A percentile compares a stretch with the other conserved stretches of the same genome.
These are phyloP conservation scores for Chelonus formosanus DNA, from an alignment of 2,888 invertebrate genomes.

Conservation along the genomic window DNA sequence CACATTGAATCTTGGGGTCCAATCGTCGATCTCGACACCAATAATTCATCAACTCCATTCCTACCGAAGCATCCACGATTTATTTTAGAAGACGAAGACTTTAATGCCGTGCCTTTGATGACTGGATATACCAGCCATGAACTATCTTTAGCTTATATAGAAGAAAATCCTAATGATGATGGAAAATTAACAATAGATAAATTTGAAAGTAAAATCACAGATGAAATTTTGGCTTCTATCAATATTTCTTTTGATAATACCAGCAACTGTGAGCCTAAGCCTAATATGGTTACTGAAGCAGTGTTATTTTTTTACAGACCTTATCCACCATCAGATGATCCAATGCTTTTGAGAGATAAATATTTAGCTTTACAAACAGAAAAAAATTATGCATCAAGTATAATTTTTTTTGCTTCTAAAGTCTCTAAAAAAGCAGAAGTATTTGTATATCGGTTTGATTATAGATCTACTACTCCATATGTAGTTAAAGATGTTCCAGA, in stretches of 20 bases:
- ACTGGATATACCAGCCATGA: slow-evolving; percentile 87
- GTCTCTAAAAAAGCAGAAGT: slow-evolving; percentile 71
- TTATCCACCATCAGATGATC: slow-evolving; percentile 72
- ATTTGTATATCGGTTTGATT: slow-evolving; percentile 78
- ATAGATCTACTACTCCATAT: slow-evolving; percentile 72
- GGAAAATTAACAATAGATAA: slow-evolving; percentile 71
- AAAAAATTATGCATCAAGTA: slow-evolving; percentile 77
- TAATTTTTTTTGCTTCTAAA: slow-evolving; percentile 74
- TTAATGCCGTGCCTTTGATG: slow-evolving; percentile 76
- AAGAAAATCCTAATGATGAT: slow-evolving; percentile 69
- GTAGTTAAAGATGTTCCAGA: slow-evolving; percentile 75
- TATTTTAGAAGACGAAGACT: slow-evolving; percentile 71
- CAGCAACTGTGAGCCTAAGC: slow-evolving; percentile 59
- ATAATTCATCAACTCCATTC: slow-evolving; percentile 72
- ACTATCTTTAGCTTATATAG: slow-evolving; percentile 72
- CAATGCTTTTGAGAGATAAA: slow-evolving; percentile 71
- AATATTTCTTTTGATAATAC: slow-evolving; percentile 52
- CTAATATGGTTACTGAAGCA: slow-evolving; percentile 70
- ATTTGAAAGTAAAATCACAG: slow-evolving; percentile 73
- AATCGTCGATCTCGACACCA: slow-evolving; percentile 77
- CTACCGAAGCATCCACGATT: slow-evolving; percentile 74
- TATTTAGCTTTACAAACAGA: slow-evolving; percentile 80
- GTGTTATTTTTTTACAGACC: slow-evolving; percentile 81
- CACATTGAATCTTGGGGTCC: slow-evolving; percentile 78
- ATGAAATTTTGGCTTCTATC: slow-evolving; percentile 59